Base-by-base conservation (phyloP, 2,797 vertebrate genomes). In the Acomys russatus region DNA sequence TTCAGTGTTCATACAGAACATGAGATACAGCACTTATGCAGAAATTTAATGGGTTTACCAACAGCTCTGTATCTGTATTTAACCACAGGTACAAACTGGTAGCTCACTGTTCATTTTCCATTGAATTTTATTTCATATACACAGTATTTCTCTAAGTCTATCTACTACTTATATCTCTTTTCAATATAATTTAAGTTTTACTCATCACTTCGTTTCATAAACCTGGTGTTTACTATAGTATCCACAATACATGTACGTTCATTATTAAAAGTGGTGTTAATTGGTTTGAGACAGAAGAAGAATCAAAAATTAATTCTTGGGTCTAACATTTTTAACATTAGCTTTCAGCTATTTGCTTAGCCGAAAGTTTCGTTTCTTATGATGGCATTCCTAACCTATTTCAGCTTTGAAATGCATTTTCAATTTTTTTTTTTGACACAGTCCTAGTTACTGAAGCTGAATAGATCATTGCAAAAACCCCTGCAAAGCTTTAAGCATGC, bases 201-300 rank as follows among this genome's bases (percentile, higher is more conserved):
- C 68, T 95, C 56, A 88, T 30, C 56, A 88, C 49, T 44, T 87
- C 38, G 94, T 92, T 94, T 30, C 61, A 92, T 2, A 1, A 91
- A 64, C 12, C 38, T 78, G 4, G 56, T 68, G 94, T 96, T 90
- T 73, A 85, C 1, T n/a, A 4, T 35, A 91, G 78, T 78, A 90
- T 54, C 15, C 66, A 73, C 33, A 92, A 92, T 15, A 94, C 11
- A 74, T 17, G 44, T 6, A 59, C 51, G 38, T 63, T 70, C 68
- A 92, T 95, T 88, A 87, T 64, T 79, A 74, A 94, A 95, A 90
- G 14, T 33, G 78, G 61, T 77, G 44, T 87, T 61, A 78, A 96
- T 33, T 63, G 56, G 54, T 85, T 71, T 88, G 3, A 93, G 49
- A 61, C 3, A 83, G 23, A 93, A 5, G 9, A 80, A 93, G 30